Base-by-base conservation (phyloP, 2,113 vertebrate genomes). In the Chunga burmeisteri region DNA sequence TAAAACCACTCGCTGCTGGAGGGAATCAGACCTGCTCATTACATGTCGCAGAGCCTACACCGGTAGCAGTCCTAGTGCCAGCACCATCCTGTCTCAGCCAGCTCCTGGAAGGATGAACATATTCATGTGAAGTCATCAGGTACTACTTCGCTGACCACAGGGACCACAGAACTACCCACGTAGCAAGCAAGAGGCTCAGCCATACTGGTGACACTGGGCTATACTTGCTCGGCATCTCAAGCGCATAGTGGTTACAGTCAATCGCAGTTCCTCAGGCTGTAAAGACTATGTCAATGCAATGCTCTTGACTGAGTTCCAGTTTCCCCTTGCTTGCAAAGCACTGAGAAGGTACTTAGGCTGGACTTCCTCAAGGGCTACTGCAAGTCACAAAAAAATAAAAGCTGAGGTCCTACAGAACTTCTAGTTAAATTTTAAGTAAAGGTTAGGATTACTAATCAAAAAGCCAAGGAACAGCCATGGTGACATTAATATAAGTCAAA, bases 41-140 rank as follows among this genome's bases (percentile, higher is more conserved):
- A 23, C 0, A 1, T 0, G 1, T 26, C 0, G 0, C 50, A 81
- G 47, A 70, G 30, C 40, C 79, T 15, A 14, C 38, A n/a, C 5
- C 3, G 3, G 12, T 1, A 58, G 30, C 52, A 75, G 13, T 25
- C 29, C 53, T 30, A 7, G 0, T 42, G 52, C 40, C 53, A 49
- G n/a, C 32, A 55, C 34, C 14, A 27, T 47, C 71, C 62, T n/a
- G 7, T 36, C 50, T 38, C 68, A 59, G 63, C 13, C 72, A 63
- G 46, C 6, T 27, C 16, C 27, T 12, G 26, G n/a, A 62, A 77
- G 30, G 32, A 66, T 6, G 30, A 79, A 46, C 14, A 17, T 0
- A 36, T 5, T 27, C 30, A 22, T 1, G 32, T 5, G 29, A 82
- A 55, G 32, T 18, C 42, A 65, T 59, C 67, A 61, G 27, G 42